phyloP scores from a whole-genome alignment of 2,888 invertebrate genomes.

The Leptinotarsa haldemani region DNA sequence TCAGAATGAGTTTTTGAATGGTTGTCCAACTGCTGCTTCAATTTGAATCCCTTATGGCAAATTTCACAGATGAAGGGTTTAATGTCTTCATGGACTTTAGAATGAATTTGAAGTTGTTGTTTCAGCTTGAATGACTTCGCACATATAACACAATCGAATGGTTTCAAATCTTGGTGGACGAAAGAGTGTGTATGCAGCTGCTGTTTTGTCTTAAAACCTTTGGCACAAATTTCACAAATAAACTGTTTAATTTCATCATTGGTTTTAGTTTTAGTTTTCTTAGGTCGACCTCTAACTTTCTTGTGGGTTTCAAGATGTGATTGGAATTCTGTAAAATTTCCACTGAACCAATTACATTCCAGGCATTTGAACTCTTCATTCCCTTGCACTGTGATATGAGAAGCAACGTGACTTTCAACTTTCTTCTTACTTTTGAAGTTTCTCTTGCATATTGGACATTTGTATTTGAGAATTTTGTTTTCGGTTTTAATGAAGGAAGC shows the following conservation, averaged over 20 bases:
- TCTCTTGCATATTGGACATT: slow-evolving; percentile 29
- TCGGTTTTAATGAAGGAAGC: slow-evolving; percentile 30
- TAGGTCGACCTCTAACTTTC: slow-evolving; percentile 30
- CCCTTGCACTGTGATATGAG: slow-evolving; percentile 25
- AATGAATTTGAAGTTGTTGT: slow-evolving; percentile 51
- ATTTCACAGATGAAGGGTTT: slow-evolving; percentile 48
- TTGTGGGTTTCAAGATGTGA: slow-evolving; percentile 23
- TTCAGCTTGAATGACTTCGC: slow-evolving; percentile 49
- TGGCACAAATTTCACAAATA: slow-evolving; percentile 45
- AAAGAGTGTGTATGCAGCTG: slow-evolving; percentile 46
- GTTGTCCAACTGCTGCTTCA: slow-evolving; percentile 52
- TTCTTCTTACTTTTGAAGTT: slow-evolving; percentile 28
- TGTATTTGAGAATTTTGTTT: slow-evolving; percentile 30
- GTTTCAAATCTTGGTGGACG: slow-evolving; percentile 45
- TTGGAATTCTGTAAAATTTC: slow-evolving; percentile 10
- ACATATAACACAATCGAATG: slow-evolving; percentile 48
- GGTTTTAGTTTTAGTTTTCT: slow-evolving; percentile 17
- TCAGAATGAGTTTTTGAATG: slow-evolving; percentile 46
- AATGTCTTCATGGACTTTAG: slow-evolving; percentile 44
- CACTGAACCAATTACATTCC: slow-evolving; percentile 26
- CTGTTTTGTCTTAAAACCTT: slow-evolving; percentile 49
- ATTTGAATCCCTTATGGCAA: slow-evolving; percentile 52
- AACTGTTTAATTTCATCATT: slow-evolving; percentile 34
- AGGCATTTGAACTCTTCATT: slow-evolving; percentile 23
- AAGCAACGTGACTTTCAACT: slow-evolving; percentile 25